These are phyloP conservation scores for Furcula furcula DNA, from an alignment of 2,888 invertebrate genomes.

Conservation along the genomic window DNA sequence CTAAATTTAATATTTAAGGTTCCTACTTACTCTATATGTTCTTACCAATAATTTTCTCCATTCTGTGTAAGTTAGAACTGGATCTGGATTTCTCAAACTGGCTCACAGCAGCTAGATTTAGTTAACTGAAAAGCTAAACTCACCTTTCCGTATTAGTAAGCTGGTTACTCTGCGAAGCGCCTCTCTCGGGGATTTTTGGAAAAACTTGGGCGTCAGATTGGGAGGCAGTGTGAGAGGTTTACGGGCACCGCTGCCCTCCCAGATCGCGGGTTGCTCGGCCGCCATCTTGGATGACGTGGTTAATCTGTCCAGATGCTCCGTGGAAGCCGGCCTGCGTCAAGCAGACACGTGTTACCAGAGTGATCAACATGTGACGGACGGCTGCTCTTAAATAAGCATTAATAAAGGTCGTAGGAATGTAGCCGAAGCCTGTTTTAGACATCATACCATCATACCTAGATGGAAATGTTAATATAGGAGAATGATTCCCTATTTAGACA, in stretches of 20 bases:
- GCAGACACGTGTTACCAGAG: slow-evolving; percentile 17
- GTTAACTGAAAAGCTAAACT: too few species aligned
- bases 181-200: slow-evolving; percentile 93
- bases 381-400: slow-evolving; percentile 3
- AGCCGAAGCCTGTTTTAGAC: too few species aligned
- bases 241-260: slow-evolving; percentile 80
- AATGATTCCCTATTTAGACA: too few species aligned
- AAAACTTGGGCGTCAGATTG: slow-evolving; percentile 94
- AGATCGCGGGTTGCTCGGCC: slow-evolving; percentile 77
- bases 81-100: too few species aligned
- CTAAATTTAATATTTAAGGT: too few species aligned
- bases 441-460: too few species aligned
- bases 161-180: slow-evolving; percentile 93
- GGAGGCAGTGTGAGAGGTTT: slow-evolving; percentile 94
- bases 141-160: slow-evolving; percentile 92
- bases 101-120: too few species aligned
- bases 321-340: slow-evolving; percentile 87
- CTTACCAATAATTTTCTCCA: too few species aligned
- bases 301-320: slow-evolving; percentile 91
- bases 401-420: too few species aligned
- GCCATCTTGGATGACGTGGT: slow-evolving; percentile 71
- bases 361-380: slow-evolving; percentile 11
- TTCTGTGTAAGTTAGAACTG: too few species aligned
- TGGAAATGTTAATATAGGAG: too few species aligned
- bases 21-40: too few species aligned